Base-by-base conservation (phyloP, 1,140 invertebrate species). In the Saccostrea glomerata region DNA sequence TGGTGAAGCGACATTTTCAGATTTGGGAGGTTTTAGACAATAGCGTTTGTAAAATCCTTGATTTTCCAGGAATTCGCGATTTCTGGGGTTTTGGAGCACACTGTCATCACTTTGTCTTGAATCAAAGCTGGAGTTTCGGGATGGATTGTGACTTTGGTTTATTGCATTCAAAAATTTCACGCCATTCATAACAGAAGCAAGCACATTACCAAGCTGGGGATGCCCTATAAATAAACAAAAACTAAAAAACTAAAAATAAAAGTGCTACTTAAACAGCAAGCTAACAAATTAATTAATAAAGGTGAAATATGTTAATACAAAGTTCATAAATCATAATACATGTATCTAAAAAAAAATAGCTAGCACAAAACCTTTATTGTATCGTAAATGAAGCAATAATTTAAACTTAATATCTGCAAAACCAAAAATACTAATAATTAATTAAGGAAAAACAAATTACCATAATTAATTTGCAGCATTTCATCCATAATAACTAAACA, bases 161-260 rank as follows among this genome's bases (percentile, higher is more conserved):
- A 88, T 54, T 23, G 87, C 87, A 40, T 55, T 58, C 84, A 88
- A 56, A 85, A 89, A 89, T 66, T 86, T 89, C 89, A 89, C 86
- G 89, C 89, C 86, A 73, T 85, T 85, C 89, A 89, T 87, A 56
- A 89, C 89, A 36, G 89, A 89, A 70, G 47, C 82, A 83, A 89
- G 85, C 84, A 86, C 82, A 47, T 82, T 89, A 66, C 77, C 85
- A 55, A 87, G 70, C 36, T 89, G 84, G 20, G 86, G 86, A 15
- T 87, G 86, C 77, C 86, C 89, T 89, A 87, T 40, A 70, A 89
- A 54, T 66, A 83, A 89, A 85, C 55, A 85, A 70, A 82, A 77
- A n/a, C 20, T n/a, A 60, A 85, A 85, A 58, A 13, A 12, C 25
- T 36, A 77, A 77, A 77, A 30, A 36, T 11, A 20, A 77, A 63